These are phyloP conservation scores for Argyra leucocephala DNA, from an alignment of 2,888 invertebrate genomes.

Conservation along the genomic window DNA sequence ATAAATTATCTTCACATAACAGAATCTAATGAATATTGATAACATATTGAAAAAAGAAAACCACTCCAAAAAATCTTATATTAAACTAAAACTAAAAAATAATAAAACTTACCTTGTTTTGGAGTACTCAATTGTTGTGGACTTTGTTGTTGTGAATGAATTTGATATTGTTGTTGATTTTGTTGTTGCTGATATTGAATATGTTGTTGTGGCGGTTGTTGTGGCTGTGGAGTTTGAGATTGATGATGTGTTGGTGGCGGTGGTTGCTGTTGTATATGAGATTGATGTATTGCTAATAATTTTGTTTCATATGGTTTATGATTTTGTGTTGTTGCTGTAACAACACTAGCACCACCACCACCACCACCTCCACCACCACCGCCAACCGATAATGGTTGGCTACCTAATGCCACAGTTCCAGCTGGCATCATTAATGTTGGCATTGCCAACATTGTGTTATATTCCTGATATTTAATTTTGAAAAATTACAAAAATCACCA, in stretches of 20 bases:
- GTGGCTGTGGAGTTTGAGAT: constrained; percentile 31
- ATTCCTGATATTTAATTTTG: constrained; percentile 17
- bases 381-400: constrained; percentile 41
- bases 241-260: constrained; percentile 32
- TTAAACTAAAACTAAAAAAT: too few species aligned
- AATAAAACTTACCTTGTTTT: constrained; percentile 36
- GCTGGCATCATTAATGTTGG: constrained; percentile 46
- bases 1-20: too few species aligned
- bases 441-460: constrained; percentile 43
- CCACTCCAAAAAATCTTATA: too few species aligned
- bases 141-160: constrained; percentile 43
- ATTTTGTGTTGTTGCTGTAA: constrained; percentile 19
- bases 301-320: constrained; percentile 45
- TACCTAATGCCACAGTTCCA: constrained; percentile 44
- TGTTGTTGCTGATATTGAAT: constrained; percentile 31
- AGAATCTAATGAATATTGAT: too few species aligned
- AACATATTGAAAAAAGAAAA: too few species aligned
- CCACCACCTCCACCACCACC: constrained; percentile 23
- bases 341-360: not conserved
- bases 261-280: constrained; percentile 38
- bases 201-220: constrained; percentile 32
- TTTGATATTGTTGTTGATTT: constrained; percentile 41
- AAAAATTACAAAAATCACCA: not conserved
- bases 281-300: constrained; percentile 43
- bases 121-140: constrained; percentile 42